Evolutionary conservation across 2,888 invertebrate species (phyloP).

Genomic region (Sepiola atlantica): DNA sequence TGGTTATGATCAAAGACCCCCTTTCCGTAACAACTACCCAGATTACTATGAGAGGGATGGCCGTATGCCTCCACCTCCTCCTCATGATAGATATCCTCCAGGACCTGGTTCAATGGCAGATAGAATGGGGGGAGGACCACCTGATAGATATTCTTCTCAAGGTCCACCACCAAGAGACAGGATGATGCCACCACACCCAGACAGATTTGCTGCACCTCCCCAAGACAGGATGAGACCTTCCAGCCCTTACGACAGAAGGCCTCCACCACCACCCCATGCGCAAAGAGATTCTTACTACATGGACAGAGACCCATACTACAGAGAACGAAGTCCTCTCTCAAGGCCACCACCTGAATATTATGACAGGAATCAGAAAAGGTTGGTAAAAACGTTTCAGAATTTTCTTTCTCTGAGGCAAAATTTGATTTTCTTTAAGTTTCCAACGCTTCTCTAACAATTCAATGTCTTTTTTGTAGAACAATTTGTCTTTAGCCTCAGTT

Average conservation of each 20-base stretch:
- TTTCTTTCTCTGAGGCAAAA: too few relatives aligned
- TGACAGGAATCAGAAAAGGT: constrained; percentile 51
- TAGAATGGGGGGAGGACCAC: constrained; percentile 33
- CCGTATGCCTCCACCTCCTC: constrained; percentile 6
- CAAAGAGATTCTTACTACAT: constrained; percentile 39
- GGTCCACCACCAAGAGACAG: constrained; percentile 33
- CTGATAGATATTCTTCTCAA: constrained; percentile 8
- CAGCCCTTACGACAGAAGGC: constrained; percentile 52
- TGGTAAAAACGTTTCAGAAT: neutral
- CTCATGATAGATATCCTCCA: constrained; percentile 40
- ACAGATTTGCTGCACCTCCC: constrained; percentile 36
- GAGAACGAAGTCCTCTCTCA: constrained; percentile 56
- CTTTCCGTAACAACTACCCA: constrained; percentile 38
- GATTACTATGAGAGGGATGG: constrained; percentile 44
- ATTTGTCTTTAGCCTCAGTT: too few relatives aligned
- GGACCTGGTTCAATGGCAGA: constrained; percentile 32
- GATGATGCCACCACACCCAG: constrained; percentile 42
- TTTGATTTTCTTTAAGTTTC: too few relatives aligned
- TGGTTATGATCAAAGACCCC: constrained; percentile 21
- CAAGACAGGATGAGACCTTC: constrained; percentile 45
- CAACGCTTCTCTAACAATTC: neutral
- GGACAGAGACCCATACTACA: constrained; percentile 61
- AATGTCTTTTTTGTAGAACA: too few relatives aligned
- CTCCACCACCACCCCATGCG: constrained; percentile 52
- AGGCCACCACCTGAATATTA: constrained; percentile 58